Conservation (phyloP, 2,797 vertebrate genomes). For the Lacerta bilineata region DNA sequence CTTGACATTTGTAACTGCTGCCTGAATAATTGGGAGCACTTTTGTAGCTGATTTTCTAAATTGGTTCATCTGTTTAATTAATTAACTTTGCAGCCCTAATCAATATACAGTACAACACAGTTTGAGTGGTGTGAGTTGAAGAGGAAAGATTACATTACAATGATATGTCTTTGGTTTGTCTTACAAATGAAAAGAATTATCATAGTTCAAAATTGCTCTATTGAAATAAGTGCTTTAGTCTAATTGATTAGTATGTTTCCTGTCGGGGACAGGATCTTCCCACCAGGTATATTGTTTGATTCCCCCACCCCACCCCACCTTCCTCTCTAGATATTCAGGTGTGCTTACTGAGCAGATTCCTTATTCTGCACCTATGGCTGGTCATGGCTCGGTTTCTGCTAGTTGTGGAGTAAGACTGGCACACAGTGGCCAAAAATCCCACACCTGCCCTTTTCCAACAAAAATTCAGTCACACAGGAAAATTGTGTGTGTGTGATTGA, state of each 20-base stretch:
- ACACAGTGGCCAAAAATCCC: neutral
- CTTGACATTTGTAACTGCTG: neutral
- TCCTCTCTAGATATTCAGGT: neutral
- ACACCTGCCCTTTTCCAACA: neutral
- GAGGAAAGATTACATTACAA: neutral
- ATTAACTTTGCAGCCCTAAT: neutral
- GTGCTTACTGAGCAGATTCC: neutral
- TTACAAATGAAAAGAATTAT: neutral
- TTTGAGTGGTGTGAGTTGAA: neutral
- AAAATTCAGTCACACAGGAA: neutral
- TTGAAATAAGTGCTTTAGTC: neutral
- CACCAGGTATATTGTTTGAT: neutral
- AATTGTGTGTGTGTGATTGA: neutral
- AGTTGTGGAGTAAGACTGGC: neutral
- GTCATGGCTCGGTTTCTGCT: neutral
- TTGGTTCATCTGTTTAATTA: neutral
- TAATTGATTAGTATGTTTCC: neutral
- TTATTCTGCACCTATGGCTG: neutral
- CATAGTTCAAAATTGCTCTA: neutral
- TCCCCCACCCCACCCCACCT: neutral
- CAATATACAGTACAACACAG: too few relatives aligned
- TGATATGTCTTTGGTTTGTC: neutral
- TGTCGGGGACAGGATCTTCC: neutral
- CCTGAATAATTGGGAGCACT: too few relatives aligned
- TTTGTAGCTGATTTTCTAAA: too few relatives aligned